Base-by-base conservation (phyloP, 92 coral and sea anemone species). In the Phenganax marumi region DNA sequence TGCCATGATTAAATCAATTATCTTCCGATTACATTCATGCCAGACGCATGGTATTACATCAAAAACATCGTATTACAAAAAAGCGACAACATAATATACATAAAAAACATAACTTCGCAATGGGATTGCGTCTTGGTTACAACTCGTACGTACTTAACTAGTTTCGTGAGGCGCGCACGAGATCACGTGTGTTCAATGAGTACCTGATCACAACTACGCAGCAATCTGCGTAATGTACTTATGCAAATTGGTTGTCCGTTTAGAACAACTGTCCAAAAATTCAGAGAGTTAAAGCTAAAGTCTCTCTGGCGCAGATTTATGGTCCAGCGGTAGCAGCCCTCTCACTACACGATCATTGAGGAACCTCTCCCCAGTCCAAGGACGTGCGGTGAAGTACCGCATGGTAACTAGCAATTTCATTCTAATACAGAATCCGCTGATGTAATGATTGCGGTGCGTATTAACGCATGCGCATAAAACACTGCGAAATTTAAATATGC, bases 241-340 rank as follows among this genome's bases (percentile, higher is more conserved):
- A 14, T 52, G 61, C 46, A 75, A 75, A 16, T 52, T 43, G 48
- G 83, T 78, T 62, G 83, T 78, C 26, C 83, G 17, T 62, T 16
- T 46, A 9, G 83, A 78, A 78, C 83, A 78, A 78, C 83, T 39
- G 47, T 78, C 83, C 72, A 78, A 78, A 78, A 78, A 78, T 78
- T 78, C 69, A 57, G 57, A 78, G 83, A 78, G 73, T 47, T 62
- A 63, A 78, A 78, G 83, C 83, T 78, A 78, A 78, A 78, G 83
- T 61, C 46, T 78, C 83, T 78, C 83, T 50, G 83, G 53, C 23
- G 63, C 18, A 50, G 25, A 61, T 63, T 10, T 14, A 39, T 57
- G 72, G 83, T 78, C 83, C 83, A 78, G 83, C 83, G 83, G 83
- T 78, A 16, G 83, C 83, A 72, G 83, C 73, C 73, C 83, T 63